phyloP scores from a whole-genome alignment of 2,113 vertebrate genomes.

The Ascaphus truei region DNA sequence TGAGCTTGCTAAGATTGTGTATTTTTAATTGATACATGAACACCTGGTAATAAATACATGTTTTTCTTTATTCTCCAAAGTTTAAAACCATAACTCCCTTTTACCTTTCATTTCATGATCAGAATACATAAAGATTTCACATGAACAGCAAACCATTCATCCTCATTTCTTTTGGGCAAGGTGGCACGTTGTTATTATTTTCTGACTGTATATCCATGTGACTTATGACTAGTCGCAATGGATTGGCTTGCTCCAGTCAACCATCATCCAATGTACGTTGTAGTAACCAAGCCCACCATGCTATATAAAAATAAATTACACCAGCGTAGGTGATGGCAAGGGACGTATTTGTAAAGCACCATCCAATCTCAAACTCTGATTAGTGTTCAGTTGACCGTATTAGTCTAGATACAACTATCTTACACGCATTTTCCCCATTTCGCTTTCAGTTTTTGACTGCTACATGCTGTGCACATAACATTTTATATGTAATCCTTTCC shows the following conservation, averaged over 20 bases:
- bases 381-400: slow-evolving; percentile 17
- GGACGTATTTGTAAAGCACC: slow-evolving; percentile 28
- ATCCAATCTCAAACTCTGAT: slow-evolving; percentile 26
- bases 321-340: slow-evolving; percentile 7
- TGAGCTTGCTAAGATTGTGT: no score
- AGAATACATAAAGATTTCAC: slow-evolving; percentile 7
- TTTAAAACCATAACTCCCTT: no score
- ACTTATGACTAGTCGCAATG: slow-evolving; percentile 27
- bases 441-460: neutral
- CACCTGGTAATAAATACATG: no score
- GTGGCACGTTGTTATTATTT: slow-evolving; percentile 10
- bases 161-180: slow-evolving; percentile 11
- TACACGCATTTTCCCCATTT: slow-evolving; percentile 1
- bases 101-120: slow-evolving; percentile 16
- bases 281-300: slow-evolving; percentile 21
- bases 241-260: slow-evolving; percentile 19
- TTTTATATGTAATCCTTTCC: neutral
- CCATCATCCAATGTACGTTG: slow-evolving; percentile 19
- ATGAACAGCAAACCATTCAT: slow-evolving; percentile 18
- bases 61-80: no score
- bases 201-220: slow-evolving; percentile 6
- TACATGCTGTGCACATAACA: neutral
- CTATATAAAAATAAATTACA: slow-evolving; percentile 36
- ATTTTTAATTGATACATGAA: no score
- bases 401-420: neutral